Conservation (phyloP, 2,888 invertebrate genomes). For the Coenonympha glycerion region DNA sequence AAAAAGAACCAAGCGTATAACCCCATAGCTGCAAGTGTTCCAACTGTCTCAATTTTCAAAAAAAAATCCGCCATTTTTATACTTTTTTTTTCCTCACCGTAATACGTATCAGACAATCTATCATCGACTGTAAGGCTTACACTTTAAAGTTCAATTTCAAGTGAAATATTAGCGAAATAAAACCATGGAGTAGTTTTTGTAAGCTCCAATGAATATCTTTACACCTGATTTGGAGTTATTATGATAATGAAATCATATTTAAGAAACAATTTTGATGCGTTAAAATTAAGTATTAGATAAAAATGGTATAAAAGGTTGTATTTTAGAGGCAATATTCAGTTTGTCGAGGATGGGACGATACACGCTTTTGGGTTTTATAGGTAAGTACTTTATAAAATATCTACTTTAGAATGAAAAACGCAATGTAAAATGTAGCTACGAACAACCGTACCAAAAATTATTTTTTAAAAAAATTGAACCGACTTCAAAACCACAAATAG, state of each 20-base stretch:
- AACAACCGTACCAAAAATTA: no score
- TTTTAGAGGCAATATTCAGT: neutral
- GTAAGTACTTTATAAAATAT: no score
- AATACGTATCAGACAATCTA: neutral
- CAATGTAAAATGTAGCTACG: no score
- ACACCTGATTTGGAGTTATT: neutral
- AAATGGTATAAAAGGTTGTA: conserved; percentile 2
- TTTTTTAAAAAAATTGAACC: no score
- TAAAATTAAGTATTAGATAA: neutral
- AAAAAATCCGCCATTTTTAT: conserved; percentile 1
- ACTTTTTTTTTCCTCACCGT: neutral
- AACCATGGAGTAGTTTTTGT: neutral
- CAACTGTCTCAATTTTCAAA: neutral
- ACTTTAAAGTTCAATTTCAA: neutral
- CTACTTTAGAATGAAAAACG: no score
- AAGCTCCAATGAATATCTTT: neutral
- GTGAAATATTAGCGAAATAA: neutral
- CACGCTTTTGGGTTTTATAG: conserved; percentile 54
- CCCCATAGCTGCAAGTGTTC: conserved; percentile 21
- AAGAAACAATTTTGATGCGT: neutral
- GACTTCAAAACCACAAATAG: no score
- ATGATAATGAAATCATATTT: neutral
- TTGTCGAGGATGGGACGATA: conserved; percentile 48
- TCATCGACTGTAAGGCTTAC: neutral
- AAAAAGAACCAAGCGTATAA: conserved; percentile 19